Base-by-base conservation (phyloP, 2,797 vertebrate species). In the Fringilla coelebs region DNA sequence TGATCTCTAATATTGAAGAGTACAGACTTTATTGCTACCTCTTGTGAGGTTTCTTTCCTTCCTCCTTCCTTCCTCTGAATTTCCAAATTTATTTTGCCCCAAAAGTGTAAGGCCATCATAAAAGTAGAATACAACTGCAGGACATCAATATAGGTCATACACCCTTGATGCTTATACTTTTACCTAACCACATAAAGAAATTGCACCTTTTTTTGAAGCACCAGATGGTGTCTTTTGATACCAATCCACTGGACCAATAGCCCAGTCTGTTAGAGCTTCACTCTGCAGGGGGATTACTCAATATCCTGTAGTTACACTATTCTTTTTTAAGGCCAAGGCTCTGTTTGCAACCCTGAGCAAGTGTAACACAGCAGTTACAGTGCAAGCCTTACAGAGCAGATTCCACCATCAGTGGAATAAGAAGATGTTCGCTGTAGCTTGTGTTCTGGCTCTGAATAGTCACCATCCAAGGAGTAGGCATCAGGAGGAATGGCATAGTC, bases 401-500 rank as follows among this genome's bases (percentile, higher is more conserved):
- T 86, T 91, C 98, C 98, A 55, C 97, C 97, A 16, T 99, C 99
- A 1, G 97, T 98, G 84, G 99, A 99, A 96, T 99, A 99, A 28
- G 98, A 98, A 6, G 99, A 99, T 28, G 99, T 99, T 20, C 99
- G 97, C 95, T 99, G 99, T 22, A 99, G 98, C 95, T 99, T 99
- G 83, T 99, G 99, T 63, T 99, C 99, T 6, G 99, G 99, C 94
- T 99, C 99, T 5, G 98, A 99, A 97, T 99, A 99, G 97, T 99
- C 99, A 10, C 98, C 98, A 97, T 99, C 98, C 97, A 99, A 95
- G 10, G 98, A 99, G 93, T 96, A 99, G 80, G 99, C 99, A 21
- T 99, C 99, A 6, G 99, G 99, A 38, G 99, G 99, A 78, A 99
- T 99, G 90, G 99, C 99, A 29, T 99, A 99, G 96, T 99, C 99